These are phyloP conservation scores for Crotalus horridus DNA, from an alignment of 2,113 vertebrate genomes.

Conservation along the genomic window DNA sequence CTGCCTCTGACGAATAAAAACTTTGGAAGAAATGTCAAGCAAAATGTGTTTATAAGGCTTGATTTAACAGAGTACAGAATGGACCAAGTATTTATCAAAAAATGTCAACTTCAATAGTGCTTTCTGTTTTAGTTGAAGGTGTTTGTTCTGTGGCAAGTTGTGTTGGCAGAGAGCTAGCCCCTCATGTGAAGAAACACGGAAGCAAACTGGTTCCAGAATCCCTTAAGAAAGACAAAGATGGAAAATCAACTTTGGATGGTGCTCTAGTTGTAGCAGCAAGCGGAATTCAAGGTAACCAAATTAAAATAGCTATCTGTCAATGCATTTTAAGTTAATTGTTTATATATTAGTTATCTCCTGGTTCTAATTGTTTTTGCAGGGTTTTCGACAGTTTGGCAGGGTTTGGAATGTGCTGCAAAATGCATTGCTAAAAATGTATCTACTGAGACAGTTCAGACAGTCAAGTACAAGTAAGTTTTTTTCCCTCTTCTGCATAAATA, in stretches of 20 bases:
- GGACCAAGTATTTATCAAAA: neutral
- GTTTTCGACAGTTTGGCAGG: slow-evolving; percentile 95
- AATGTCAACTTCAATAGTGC: slow-evolving; percentile 14
- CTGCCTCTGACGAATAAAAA: neutral
- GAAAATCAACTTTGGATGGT: slow-evolving; percentile 88
- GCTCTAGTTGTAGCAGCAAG: slow-evolving; percentile 96
- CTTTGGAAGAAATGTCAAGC: neutral
- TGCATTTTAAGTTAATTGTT: neutral
- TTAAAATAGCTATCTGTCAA: neutral
- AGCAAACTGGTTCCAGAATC: slow-evolving; percentile 95
- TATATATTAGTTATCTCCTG: neutral
- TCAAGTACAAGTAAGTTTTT: slow-evolving; percentile 88
- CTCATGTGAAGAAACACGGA: slow-evolving; percentile 93
- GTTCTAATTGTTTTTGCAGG: slow-evolving; percentile 70
- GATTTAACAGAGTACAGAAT: neutral
- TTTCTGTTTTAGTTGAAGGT: slow-evolving; percentile 82
- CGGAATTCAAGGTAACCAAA: slow-evolving; percentile 86
- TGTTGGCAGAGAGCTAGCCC: slow-evolving; percentile 89
- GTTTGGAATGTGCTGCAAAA: slow-evolving; percentile 90
- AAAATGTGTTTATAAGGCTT: neutral
- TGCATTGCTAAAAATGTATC: slow-evolving; percentile 90
- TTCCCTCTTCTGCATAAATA: neutral
- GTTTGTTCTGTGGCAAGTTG: slow-evolving; percentile 85
- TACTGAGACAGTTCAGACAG: slow-evolving; percentile 88
- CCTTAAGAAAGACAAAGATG: slow-evolving; percentile 91